Evolutionary conservation across 1,140 invertebrate species (phyloP).

Genomic region (Camponotus floridanus): DNA sequence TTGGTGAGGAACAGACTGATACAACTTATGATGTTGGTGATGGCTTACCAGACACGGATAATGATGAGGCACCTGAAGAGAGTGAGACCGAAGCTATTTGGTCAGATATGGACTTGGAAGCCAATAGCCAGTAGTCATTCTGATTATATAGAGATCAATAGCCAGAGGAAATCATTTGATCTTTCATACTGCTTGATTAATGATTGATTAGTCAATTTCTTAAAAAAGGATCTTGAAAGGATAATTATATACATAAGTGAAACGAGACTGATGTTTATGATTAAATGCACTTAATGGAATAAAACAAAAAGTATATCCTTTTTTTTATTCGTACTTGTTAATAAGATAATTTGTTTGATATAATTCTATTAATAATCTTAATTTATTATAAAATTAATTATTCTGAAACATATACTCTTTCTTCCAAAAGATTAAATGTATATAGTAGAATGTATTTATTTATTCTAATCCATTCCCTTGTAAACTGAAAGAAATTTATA

Average conservation of each 20-base stretch:
- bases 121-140: constrained; percentile 83
- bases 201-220: background rate
- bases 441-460: too few species aligned
- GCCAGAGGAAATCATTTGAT: background rate
- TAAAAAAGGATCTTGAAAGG: background rate
- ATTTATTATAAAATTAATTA: too few species aligned
- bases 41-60: constrained; percentile 84
- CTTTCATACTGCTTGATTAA: background rate
- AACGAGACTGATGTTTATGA: constrained; percentile 20
- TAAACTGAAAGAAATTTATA: too few species aligned
- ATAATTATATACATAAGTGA: background rate
- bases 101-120: constrained; percentile 88
- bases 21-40: constrained; percentile 88
- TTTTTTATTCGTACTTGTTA: background rate
- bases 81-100: constrained; percentile 89
- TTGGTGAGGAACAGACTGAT: constrained; percentile 87
- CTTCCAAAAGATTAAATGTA: too few species aligned
- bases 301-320: background rate
- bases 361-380: too few species aligned
- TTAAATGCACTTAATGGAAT: constrained; percentile 13
- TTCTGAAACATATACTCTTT: too few species aligned
- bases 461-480: too few species aligned
- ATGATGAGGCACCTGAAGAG: constrained; percentile 87
- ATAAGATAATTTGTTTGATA: too few species aligned
- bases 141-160: background rate